Conservation (phyloP, 2,113 vertebrate species). For the Callionymus lyra region DNA sequence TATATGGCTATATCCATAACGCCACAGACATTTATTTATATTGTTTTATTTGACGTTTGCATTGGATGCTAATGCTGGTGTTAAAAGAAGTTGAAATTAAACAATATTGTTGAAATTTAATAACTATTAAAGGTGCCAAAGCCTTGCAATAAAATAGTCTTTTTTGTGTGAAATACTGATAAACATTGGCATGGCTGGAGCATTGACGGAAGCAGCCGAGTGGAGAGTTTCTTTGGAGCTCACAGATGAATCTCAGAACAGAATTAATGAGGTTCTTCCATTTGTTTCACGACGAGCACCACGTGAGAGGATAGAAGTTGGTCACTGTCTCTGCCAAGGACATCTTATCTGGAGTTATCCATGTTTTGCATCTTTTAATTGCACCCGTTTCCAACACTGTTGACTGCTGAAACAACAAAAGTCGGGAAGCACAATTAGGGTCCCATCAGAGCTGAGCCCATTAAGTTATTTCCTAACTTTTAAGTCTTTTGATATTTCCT, state of each 20-base stretch:
- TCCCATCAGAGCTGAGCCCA: constrained; percentile 8
- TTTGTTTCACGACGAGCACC: constrained; percentile 41
- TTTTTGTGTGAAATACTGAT: constrained; percentile 48
- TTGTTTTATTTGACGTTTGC: too few relatives aligned
- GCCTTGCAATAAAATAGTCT: constrained; percentile 12
- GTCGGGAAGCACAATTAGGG: constrained; percentile 26
- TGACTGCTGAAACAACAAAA: constrained; percentile 52
- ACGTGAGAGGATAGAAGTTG: constrained; percentile 53
- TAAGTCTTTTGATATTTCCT: constrained; percentile 12
- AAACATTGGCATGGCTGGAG: constrained; percentile 15
- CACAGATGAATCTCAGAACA: constrained; percentile 34
- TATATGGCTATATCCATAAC: too few relatives aligned
- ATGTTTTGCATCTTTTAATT: constrained; percentile 59
- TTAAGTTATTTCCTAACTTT: constrained; percentile 28
- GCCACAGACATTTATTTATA: too few relatives aligned
- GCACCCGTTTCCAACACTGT: constrained; percentile 35
- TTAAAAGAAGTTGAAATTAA: too few relatives aligned
- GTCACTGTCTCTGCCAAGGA: constrained; percentile 60
- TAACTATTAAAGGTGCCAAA: too few relatives aligned
- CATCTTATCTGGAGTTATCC: constrained; percentile 56
- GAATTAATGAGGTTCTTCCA: constrained; percentile 61
- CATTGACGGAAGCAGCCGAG: constrained; percentile 2
- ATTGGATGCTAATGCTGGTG: too few relatives aligned
- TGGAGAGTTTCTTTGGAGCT: constrained; percentile 9
- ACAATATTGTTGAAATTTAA: too few relatives aligned